A percentile compares a stretch with the other conserved stretches of the same genome.
These are phyloP conservation scores for Oncorhynchus kisutch DNA, from an alignment of 2,113 vertebrate species.

Conservation along the genomic window DNA sequence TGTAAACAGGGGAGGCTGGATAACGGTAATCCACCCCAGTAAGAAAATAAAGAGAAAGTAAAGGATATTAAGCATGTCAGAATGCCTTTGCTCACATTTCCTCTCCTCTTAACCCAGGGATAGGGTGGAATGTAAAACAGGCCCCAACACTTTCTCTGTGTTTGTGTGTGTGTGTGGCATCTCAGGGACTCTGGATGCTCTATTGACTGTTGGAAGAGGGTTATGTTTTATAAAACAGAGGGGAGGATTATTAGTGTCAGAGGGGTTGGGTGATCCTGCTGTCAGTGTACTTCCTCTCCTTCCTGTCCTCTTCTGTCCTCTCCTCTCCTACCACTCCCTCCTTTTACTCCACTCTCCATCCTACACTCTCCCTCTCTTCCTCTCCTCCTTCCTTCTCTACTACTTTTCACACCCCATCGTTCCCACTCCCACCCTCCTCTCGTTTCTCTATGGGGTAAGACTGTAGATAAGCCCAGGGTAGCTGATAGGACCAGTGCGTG, in stretches of 20 bases:
- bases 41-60: not conserved
- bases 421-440: not conserved
- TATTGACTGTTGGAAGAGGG: conserved; percentile 8
- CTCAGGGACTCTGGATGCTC: not conserved
- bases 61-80: not conserved
- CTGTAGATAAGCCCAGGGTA: not conserved
- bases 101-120: not conserved
- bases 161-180: conserved; percentile 15
- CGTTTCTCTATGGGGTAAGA: no score
- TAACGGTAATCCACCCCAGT: not conserved
- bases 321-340: not conserved
- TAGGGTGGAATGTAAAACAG: not conserved
- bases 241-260: not conserved
- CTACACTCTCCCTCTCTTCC: not conserved
- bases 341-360: not conserved
- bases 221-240: conserved; percentile 11
- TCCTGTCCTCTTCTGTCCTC: no score
- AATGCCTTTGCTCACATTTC: no score
- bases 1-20: not conserved
- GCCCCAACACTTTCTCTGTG: not conserved
- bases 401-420: not conserved
- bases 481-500: not conserved
- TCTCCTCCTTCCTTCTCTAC: not conserved
- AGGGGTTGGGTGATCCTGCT: not conserved
- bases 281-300: not conserved